A percentile compares a stretch with the other conserved stretches of the same genome.
Conservation (phyloP, 1,140 invertebrate genomes). For the Semibalanus balanoides region DNA sequence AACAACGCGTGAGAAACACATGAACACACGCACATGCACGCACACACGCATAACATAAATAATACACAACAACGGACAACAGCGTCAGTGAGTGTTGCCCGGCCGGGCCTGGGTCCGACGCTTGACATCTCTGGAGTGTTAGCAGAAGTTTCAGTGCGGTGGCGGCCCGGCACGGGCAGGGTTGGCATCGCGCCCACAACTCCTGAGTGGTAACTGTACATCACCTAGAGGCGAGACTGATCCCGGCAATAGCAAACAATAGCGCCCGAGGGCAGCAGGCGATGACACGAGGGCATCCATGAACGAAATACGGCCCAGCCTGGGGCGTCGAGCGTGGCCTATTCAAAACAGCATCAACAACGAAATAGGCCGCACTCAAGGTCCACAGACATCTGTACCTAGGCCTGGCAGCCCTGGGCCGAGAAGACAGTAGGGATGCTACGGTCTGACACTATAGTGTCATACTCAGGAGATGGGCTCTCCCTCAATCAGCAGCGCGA, state of each 20-base stretch:
- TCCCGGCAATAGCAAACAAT: not conserved
- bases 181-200: too few species aligned
- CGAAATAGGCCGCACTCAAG: not conserved
- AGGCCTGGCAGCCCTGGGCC: too few species aligned
- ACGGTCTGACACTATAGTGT: too few species aligned
- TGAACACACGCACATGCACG: not conserved
- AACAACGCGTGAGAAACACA: not conserved
- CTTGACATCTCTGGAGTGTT: too few species aligned
- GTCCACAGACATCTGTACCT: not conserved
- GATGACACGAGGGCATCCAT: not conserved
- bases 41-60: not conserved
- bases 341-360: not conserved
- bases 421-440: too few species aligned
- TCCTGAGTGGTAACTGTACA: slow-evolving; percentile 1
- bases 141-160: too few species aligned
- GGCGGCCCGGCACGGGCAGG: not conserved
- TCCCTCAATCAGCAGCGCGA: too few species aligned
- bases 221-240: not conserved
- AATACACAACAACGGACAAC: not conserved
- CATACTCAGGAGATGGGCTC: too few species aligned
- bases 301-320: too few species aligned
- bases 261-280: not conserved
- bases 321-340: not conserved
- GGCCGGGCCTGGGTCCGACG: too few species aligned
- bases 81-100: not conserved